These are phyloP conservation scores for Anthoscopus minutus DNA, from an alignment of 2,113 vertebrate species.

Conservation along the genomic window DNA sequence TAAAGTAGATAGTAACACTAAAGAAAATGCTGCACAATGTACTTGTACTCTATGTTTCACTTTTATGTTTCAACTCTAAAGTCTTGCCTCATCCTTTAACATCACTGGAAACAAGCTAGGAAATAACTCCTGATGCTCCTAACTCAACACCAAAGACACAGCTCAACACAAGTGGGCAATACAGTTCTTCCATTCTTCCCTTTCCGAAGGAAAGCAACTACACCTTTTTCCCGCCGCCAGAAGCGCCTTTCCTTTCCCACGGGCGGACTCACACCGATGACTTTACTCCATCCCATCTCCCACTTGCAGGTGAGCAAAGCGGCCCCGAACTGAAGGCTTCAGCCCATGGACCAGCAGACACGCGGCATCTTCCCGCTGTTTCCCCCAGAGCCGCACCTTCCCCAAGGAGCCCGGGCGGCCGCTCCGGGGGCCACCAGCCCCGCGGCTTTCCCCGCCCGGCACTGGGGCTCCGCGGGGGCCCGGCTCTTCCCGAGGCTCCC, in stretches of 20 bases:
- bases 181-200: not conserved
- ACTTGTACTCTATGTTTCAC: not conserved
- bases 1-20: rapidly evolving
- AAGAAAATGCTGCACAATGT: not conserved
- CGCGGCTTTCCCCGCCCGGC: not conserved
- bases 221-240: rapidly evolving
- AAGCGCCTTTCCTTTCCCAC: not conserved
- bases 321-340: rapidly evolving
- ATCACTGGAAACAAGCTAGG: not conserved
- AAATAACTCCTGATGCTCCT: not conserved
- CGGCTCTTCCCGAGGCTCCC: not conserved
- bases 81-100: not conserved
- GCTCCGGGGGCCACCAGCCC: not conserved
- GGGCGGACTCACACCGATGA: rapidly evolving
- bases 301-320: not conserved
- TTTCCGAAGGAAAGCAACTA: not conserved
- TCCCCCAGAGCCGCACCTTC: not conserved
- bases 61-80: not conserved
- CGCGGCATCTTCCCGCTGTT: rapidly evolving
- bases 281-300: not conserved
- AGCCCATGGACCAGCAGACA: rapidly evolving
- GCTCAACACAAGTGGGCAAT: rapidly evolving
- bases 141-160: not conserved
- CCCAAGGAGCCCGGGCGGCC: not conserved
- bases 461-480: not conserved